A percentile compares a stretch with the other conserved stretches of the same genome.
Conservation (phyloP, 2,888 invertebrate genomes). For the Stenodera caucasica region DNA sequence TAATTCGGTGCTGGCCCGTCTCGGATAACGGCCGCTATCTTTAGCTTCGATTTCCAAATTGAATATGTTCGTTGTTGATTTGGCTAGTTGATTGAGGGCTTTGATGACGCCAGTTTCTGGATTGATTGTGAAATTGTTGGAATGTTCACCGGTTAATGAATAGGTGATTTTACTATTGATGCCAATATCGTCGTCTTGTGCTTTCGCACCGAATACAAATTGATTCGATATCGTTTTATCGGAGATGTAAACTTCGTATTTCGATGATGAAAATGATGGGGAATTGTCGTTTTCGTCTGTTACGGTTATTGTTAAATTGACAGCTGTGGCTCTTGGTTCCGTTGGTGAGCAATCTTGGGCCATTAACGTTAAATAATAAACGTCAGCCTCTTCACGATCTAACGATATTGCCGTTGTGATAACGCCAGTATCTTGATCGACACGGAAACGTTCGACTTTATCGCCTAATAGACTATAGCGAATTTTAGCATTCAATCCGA, state of each 20-base stretch:
- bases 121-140: conserved; percentile 77
- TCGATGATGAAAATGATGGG: conserved; percentile 73
- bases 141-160: conserved; percentile 74
- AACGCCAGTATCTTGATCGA: conserved; percentile 77
- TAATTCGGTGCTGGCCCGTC: conserved; percentile 74
- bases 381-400: conserved; percentile 77
- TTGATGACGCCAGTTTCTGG: conserved; percentile 84
- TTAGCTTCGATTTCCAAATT: conserved; percentile 76
- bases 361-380: conserved; percentile 80
- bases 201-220: conserved; percentile 90
- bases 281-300: conserved; percentile 85
- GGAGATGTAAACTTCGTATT: conserved; percentile 79
- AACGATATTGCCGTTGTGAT: conserved; percentile 73
- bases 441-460: conserved; percentile 76
- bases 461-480: conserved; percentile 84
- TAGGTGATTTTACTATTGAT: conserved; percentile 81
- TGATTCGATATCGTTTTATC: conserved; percentile 78
- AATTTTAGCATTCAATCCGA: conserved; percentile 83
- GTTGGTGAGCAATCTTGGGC: conserved; percentile 88
- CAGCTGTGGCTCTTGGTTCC: conserved; percentile 79
- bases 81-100: conserved; percentile 69
- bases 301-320: conserved; percentile 78
- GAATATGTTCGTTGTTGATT: conserved; percentile 63
- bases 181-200: conserved; percentile 80
- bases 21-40: conserved; percentile 73